phyloP scores from a whole-genome alignment of 2,113 vertebrate genomes.

The Heterotis niloticus region DNA sequence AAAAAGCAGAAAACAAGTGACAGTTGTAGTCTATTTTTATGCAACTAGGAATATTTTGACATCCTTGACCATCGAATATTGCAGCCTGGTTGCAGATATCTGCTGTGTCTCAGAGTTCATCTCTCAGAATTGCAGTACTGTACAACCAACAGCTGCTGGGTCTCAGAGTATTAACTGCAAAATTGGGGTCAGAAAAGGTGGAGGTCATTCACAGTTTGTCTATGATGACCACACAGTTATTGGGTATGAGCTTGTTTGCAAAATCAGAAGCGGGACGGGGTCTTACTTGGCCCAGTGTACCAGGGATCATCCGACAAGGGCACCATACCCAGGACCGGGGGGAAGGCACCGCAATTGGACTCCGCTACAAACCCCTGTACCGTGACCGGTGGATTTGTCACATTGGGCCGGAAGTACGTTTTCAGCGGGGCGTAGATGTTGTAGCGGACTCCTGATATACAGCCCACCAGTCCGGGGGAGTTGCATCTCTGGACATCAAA shows the following conservation, averaged over 20 bases:
- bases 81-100: too few species aligned
- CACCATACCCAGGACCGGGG: constrained; percentile 75
- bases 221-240: too few species aligned
- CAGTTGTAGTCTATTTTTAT: too few species aligned
- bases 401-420: constrained; percentile 79
- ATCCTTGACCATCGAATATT: too few species aligned
- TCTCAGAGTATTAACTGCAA: too few species aligned
- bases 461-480: constrained; percentile 86
- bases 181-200: too few species aligned
- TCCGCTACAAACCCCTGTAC: constrained; percentile 83
- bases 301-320: constrained; percentile 90
- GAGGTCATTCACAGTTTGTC: too few species aligned
- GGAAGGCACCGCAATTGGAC: constrained; percentile 89
- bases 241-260: background rate
- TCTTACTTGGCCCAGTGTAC: constrained; percentile 83
- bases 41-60: too few species aligned
- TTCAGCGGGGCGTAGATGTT: constrained; percentile 88
- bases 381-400: constrained; percentile 70
- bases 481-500: constrained; percentile 89
- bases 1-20: constrained; percentile 13
- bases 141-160: too few species aligned
- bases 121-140: too few species aligned
- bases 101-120: too few species aligned
- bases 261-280: background rate
- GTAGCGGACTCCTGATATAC: constrained; percentile 91